Evolutionary conservation across 2,113 vertebrate species (phyloP).

Genomic region (Phaethornis superciliosus): DNA sequence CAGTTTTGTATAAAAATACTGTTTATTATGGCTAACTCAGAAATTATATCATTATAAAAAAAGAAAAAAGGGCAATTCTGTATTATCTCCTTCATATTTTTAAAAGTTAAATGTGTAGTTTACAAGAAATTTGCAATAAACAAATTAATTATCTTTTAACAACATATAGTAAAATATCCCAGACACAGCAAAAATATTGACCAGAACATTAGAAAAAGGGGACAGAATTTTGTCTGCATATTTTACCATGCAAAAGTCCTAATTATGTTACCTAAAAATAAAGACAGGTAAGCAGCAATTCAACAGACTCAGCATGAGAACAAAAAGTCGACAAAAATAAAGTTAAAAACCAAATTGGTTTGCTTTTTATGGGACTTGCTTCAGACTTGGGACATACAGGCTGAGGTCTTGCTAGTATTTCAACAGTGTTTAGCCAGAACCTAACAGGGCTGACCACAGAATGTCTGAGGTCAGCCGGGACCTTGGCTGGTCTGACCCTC

Average conservation of each 20-base stretch:
- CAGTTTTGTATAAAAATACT: neutral
- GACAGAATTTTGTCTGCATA: neutral
- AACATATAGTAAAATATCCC: neutral
- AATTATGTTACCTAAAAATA: neutral
- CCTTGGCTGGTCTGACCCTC: neutral
- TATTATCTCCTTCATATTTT: neutral
- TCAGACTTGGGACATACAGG: neutral
- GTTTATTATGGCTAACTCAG: neutral
- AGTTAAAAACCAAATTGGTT: neutral
- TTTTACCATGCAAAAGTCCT: neutral
- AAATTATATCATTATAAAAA: neutral
- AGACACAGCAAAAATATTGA: neutral
- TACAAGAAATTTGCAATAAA: neutral
- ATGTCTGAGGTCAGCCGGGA: neutral
- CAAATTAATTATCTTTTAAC: neutral
- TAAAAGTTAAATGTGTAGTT: neutral
- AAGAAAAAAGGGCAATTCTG: rapidly evolving
- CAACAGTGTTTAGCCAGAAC: neutral
- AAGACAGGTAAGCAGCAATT: neutral
- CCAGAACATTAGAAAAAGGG: neutral
- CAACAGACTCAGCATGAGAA: neutral
- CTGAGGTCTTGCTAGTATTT: neutral
- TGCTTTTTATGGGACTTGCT: neutral
- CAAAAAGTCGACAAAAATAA: neutral
- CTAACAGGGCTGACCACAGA: neutral